These are phyloP conservation scores for Caenorhabditis imperialis DNA, from an alignment of 2,888 invertebrate genomes.

Conservation along the genomic window DNA sequence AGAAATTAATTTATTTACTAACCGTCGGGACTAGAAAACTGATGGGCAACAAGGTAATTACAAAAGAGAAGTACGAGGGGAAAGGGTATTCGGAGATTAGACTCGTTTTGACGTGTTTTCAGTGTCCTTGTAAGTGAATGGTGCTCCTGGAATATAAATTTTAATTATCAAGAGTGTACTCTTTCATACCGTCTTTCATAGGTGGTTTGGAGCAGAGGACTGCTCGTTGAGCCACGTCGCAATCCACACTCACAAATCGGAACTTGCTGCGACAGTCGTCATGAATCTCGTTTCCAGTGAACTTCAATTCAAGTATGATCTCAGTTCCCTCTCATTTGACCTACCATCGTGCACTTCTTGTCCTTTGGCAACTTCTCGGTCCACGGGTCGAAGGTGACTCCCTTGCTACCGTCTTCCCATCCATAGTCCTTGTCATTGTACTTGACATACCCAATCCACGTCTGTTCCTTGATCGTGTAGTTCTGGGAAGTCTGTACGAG, in stretches of 20 bases:
- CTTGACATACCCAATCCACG: slow-evolving; percentile 48
- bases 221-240: slow-evolving; percentile 27
- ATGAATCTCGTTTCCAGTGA: slow-evolving; percentile 44
- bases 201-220: slow-evolving; percentile 39
- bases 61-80: slow-evolving; percentile 21
- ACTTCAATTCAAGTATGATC: no score
- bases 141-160: slow-evolving; percentile 11
- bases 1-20: slow-evolving; percentile 44
- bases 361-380: slow-evolving; percentile 44
- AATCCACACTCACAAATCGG: slow-evolving; percentile 38
- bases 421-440: slow-evolving; percentile 39
- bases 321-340: slow-evolving; percentile 1
- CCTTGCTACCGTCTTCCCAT: slow-evolving; percentile 33
- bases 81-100: not conserved
- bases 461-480: slow-evolving; percentile 33
- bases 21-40: slow-evolving; percentile 35
- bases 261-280: slow-evolving; percentile 40
- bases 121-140: slow-evolving; percentile 26
- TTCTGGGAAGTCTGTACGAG: slow-evolving; percentile 33
- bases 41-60: slow-evolving; percentile 28
- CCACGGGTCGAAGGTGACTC: slow-evolving; percentile 35
- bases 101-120: slow-evolving; percentile 23
- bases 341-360: slow-evolving; percentile 28
- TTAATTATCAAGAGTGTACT: not conserved
- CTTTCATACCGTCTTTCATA: slow-evolving; percentile 25